Percentiles rank a stretch among this genome's conserved stretches.
Conservation (phyloP, 1,140 invertebrate genomes). For the Calephelis virginiensis region DNA sequence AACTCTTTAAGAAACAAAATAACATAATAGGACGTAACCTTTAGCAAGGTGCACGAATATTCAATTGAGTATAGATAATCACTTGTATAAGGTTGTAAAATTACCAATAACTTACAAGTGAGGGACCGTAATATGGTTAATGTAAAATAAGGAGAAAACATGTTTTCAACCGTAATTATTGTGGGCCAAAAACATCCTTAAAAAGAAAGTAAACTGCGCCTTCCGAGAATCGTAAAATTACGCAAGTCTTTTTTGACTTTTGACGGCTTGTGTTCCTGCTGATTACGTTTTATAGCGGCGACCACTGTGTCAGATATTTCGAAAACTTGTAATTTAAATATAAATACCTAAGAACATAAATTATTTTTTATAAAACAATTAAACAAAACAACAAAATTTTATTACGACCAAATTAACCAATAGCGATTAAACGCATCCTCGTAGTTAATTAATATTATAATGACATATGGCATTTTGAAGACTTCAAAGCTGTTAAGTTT, state of each 20-base stretch:
- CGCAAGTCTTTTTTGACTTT: not conserved
- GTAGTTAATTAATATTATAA: too few species aligned
- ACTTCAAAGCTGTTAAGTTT: too few species aligned
- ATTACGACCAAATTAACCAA: too few species aligned
- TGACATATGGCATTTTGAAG: too few species aligned
- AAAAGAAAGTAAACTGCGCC: conserved; percentile 7
- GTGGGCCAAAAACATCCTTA: conserved; percentile 9
- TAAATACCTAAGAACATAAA: too few species aligned
- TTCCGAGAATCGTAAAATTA: not conserved
- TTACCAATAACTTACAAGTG: not conserved
- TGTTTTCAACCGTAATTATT: conserved; percentile 3
- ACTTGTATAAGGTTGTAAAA: not conserved
- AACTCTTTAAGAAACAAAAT: too few species aligned
- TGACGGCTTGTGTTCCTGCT: not conserved
- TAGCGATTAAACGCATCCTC: too few species aligned
- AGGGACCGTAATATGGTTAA: not conserved
- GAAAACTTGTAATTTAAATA: too few species aligned
- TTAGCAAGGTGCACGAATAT: not conserved
- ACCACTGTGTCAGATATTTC: too few species aligned
- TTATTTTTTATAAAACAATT: too few species aligned
- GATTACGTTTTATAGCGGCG: too few species aligned
- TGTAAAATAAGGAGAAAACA: not conserved
- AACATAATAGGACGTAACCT: not conserved
- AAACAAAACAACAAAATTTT: too few species aligned
- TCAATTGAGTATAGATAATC: not conserved